phyloP scores from a whole-genome alignment of 2,797 vertebrate genomes.

The Hippocampus kuda region DNA sequence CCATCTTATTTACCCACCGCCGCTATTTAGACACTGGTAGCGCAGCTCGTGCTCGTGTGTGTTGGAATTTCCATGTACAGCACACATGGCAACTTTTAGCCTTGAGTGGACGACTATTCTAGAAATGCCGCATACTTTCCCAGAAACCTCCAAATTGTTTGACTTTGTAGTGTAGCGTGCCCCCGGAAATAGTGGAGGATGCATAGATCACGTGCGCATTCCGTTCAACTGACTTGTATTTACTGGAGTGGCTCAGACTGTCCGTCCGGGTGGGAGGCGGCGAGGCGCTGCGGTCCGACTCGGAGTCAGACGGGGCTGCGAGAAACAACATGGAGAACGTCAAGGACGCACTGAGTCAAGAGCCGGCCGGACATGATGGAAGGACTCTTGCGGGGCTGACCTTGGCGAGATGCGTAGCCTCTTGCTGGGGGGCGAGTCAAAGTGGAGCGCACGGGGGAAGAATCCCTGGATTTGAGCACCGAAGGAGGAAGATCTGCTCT shows the following conservation, averaged over 20 bases:
- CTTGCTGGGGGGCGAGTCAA: slow-evolving; percentile 44
- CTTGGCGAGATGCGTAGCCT: slow-evolving; percentile 52
- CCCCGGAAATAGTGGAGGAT: neutral
- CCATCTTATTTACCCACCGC: too few species aligned
- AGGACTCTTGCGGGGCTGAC: slow-evolving; percentile 35
- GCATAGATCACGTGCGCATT: neutral
- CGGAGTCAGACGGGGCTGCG: slow-evolving; percentile 61
- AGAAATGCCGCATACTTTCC: too few species aligned
- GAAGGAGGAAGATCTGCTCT: slow-evolving; percentile 51
- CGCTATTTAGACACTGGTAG: too few species aligned
- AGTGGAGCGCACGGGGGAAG: slow-evolving; percentile 60
- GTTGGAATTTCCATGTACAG: too few species aligned
- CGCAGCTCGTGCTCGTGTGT: too few species aligned
- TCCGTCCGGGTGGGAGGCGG: slow-evolving; percentile 43
- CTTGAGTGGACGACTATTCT: too few species aligned
- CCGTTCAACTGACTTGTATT: slow-evolving; percentile 60
- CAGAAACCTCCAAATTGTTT: too few species aligned
- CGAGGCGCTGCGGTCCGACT: slow-evolving; percentile 61
- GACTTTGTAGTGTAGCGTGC: too few species aligned
- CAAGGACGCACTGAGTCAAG: neutral
- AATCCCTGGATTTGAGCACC: slow-evolving; percentile 54
- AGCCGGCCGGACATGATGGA: too few species aligned
- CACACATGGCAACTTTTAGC: too few species aligned
- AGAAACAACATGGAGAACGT: slow-evolving; percentile 4
- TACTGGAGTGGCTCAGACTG: slow-evolving; percentile 38